A percentile compares a stretch with the other conserved stretches of the same genome.
These are phyloP conservation scores for Anolis carolinensis DNA, from an alignment of 2,113 vertebrate species.

Conservation along the genomic window DNA sequence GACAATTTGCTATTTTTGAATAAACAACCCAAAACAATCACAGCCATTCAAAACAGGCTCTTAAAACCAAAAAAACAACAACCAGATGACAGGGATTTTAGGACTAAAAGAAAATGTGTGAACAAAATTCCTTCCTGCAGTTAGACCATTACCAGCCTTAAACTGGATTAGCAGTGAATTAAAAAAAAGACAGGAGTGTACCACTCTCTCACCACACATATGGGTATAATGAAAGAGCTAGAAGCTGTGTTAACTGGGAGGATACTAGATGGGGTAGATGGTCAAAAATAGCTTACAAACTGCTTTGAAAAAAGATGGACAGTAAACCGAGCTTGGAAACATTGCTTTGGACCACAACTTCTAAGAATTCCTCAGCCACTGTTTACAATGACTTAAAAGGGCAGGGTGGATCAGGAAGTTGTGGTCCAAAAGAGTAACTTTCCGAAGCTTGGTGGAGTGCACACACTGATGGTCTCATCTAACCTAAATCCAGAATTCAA, in stretches of 20 bases:
- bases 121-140: constrained; percentile 31
- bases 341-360: too few species aligned
- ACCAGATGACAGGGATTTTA: constrained; percentile 39
- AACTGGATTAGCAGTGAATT: constrained; percentile 37
- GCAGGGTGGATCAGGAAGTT: too few species aligned
- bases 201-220: fast-evolving
- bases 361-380: too few species aligned
- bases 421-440: too few species aligned
- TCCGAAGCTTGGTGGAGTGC: too few species aligned
- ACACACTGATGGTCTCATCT: too few species aligned
- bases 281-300: neutral
- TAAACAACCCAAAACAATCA: constrained; percentile 45
- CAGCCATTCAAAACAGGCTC: constrained; percentile 38
- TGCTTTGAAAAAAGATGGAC: constrained; percentile 10
- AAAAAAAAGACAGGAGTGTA: constrained; percentile 40
- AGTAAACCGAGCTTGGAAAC: neutral
- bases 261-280: constrained; percentile 16
- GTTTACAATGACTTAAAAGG: too few species aligned
- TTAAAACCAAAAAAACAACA: neutral
- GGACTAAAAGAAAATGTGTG: constrained; percentile 19
- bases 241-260: constrained; percentile 27
- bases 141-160: constrained; percentile 40
- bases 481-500: too few species aligned
- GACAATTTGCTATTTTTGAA: constrained; percentile 67
- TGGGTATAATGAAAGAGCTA: constrained; percentile 41